Evolutionary conservation across 2,797 vertebrate genomes (phyloP), one percentile per base, ranked within the genome.

Genomic region (Silurus lanzhouensis): DNA sequence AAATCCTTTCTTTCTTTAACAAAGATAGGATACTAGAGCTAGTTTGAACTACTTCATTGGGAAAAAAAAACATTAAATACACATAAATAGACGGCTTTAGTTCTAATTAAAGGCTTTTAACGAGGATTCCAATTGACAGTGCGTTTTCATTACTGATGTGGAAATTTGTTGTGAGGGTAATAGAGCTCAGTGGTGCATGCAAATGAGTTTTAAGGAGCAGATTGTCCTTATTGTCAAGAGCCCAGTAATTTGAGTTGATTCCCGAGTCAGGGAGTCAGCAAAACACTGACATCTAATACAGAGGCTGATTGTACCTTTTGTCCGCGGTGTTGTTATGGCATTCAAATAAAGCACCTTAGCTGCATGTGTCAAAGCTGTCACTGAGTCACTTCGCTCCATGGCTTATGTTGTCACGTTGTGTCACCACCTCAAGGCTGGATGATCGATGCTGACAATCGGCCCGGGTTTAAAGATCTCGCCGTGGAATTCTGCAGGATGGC

Each of bases 401-500:
- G 55, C 68, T 83, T 74, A 72, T 74, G 68, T 74, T 83, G 82
- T 83, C 82, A 83, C n/a, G 60, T 82, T 67, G 46, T 76, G 63
- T 76, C 61, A 58, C 27, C 19, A 12, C 81, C 58, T 82, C 52
- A 91, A 99, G 98, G 98, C 91, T 99, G 98, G 98, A 99, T 99
- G 98, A 99, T 99, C 79, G 98, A 99, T 88, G 98, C 98, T 44
- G 98, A 99, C 92, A 99, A 98, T 93, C 93, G 98, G 85, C 98
- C 98, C 0, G 98, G 98, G 94, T 99, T 99, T 93, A 99, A 99
- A 91, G 98, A 99, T 90, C 93, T 99, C 84, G 98, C 97, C 74
- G 97, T 97, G 6, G 98, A 99, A 93, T 99, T 99, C 94, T 98
- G 97, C 79, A 95, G 97, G 90, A 99, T 99, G 98, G 98, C 98